Conservation (phyloP, 2,888 invertebrate species). For the Diogma glabrata region DNA sequence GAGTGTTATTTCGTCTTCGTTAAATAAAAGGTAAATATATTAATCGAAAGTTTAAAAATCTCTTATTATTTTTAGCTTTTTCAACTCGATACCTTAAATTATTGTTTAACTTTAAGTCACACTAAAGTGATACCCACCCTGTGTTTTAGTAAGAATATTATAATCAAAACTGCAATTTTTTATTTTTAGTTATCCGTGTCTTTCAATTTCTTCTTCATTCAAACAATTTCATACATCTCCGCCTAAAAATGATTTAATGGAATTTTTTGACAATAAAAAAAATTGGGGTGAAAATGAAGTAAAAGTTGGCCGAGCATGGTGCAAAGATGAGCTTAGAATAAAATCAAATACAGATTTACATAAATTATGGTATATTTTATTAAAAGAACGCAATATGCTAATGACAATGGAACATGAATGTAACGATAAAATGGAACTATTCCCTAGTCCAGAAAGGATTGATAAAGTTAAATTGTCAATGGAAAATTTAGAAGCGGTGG, state of each 20-base stretch:
- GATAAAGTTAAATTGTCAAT: constrained; percentile 91
- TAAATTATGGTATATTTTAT: constrained; percentile 82
- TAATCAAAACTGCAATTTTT: too few relatives aligned
- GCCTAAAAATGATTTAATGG: constrained; percentile 50
- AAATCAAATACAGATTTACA: constrained; percentile 94
- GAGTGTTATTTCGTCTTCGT: too few relatives aligned
- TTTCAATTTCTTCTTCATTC: too few relatives aligned
- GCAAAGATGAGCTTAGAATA: constrained; percentile 75
- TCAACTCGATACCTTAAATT: too few relatives aligned
- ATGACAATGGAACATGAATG: constrained; percentile 87
- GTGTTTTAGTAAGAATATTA: too few relatives aligned
- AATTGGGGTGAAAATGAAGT: constrained; percentile 72
- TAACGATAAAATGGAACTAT: constrained; percentile 49
- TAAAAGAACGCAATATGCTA: constrained; percentile 96
- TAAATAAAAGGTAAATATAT: too few relatives aligned
- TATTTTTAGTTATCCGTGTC: too few relatives aligned
- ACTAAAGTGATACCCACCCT: too few relatives aligned
- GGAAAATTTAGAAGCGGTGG: constrained; percentile 81
- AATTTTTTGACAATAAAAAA: constrained; percentile 79
- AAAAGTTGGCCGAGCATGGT: constrained; percentile 79
- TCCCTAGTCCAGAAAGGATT: constrained; percentile 86
- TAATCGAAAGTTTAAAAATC: too few relatives aligned
- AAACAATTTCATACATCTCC: constrained; percentile 34
- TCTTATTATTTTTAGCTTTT: too few relatives aligned
- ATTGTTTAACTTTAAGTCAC: too few relatives aligned